Conservation (phyloP, 2,113 vertebrate species). For the Ptilonorhynchus violaceus region DNA sequence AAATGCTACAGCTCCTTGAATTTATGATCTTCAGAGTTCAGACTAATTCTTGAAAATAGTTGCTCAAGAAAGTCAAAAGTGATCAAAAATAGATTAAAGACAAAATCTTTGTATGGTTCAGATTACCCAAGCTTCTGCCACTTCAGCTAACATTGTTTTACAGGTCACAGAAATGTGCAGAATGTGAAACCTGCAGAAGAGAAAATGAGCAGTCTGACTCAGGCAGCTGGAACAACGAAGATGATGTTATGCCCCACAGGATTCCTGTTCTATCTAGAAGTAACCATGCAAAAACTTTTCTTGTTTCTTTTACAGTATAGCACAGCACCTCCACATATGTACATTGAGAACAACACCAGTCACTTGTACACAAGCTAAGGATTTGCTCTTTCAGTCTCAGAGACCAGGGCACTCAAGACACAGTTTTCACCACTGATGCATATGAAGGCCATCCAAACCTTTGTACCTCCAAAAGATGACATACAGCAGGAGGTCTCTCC, state of each 20-base stretch:
- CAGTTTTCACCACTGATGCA: background rate
- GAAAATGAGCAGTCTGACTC: conserved; percentile 46
- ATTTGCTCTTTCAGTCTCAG: background rate
- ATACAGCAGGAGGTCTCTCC: background rate
- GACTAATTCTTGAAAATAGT: background rate
- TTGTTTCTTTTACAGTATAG: background rate
- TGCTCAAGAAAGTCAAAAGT: background rate
- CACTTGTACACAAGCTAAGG: background rate
- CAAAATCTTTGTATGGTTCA: background rate
- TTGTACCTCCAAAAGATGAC: background rate
- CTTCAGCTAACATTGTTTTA: background rate
- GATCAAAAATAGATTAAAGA: background rate
- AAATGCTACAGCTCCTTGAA: background rate
- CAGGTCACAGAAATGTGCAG: conserved; percentile 15
- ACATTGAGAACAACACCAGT: background rate
- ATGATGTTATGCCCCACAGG: background rate
- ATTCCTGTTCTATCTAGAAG: conserved; percentile 42
- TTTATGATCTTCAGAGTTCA: background rate
- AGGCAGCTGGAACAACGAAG: conserved; percentile 71
- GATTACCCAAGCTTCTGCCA: background rate
- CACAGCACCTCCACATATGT: background rate
- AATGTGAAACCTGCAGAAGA: background rate
- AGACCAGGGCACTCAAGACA: background rate
- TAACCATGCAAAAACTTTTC: conserved; percentile 10
- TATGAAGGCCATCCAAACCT: background rate